Evolutionary conservation across 2,888 invertebrate species (phyloP), one percentile per base, ranked within the genome.

Genomic region (Oscheius sp.): DNA sequence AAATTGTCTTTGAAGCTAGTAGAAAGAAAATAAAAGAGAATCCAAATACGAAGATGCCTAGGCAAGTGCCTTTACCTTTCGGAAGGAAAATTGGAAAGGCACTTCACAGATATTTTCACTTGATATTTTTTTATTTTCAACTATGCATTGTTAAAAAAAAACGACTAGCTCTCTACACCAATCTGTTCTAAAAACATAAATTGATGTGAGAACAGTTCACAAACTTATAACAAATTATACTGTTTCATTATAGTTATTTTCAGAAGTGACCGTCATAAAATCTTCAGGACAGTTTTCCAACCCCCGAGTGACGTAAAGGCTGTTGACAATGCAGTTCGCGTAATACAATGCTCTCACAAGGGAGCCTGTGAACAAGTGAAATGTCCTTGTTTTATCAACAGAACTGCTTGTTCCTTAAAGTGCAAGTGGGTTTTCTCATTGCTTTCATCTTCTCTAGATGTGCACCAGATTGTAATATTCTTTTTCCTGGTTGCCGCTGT

Each of bases 401-500:
- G 33, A 12, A 17, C 59, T 4, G 38, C 50, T 5, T 67, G 67
- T 45, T 36, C 67, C n/a, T n/a, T 36, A 20, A 12, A 47, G 22
- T 67, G 67, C 49, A 36, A 38, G 67, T 67, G 14, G 24, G 57
- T 33, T 36, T 8, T 36, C 36, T 45, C 17, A 20, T n/a, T n/a
- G 9, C 5, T 30, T 26, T 12, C 6, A 9, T 28, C 17, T n/a
- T 26, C 9, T 28, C 30, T n/a, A 67, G 67, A 36, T 67, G 67
- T 47, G 67, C 36, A 14, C 6, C n/a, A n/a, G 24, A 20, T 1
- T 67, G 67, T 38, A 17, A 20, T 14, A n/a, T 26, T 2, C 32
- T 45, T 22, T 67, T 67, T 28, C 67, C 67, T 24, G 67, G 67
- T 12, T 67, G 67, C 26, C 26, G 47, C 38, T 67, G 67, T 49